A percentile compares a stretch with the other conserved stretches of the same genome.
These are phyloP conservation scores for Microctonus hyperodae DNA, from an alignment of 2,888 invertebrate species.

Conservation along the genomic window DNA sequence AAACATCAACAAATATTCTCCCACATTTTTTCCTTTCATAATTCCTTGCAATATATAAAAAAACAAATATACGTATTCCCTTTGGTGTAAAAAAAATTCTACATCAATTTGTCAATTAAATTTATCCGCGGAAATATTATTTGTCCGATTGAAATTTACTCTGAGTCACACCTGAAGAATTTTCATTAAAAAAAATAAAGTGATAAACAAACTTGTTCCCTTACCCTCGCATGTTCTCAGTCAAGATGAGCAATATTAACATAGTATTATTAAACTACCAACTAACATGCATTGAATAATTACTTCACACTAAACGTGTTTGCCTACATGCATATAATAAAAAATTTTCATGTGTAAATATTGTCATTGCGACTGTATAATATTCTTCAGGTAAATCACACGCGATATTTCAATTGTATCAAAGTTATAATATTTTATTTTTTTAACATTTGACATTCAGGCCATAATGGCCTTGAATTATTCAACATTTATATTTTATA, in stretches of 20 bases:
- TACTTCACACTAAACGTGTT: background rate
- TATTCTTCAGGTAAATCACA: background rate
- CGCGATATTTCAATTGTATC: background rate
- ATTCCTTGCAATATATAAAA: too few species aligned
- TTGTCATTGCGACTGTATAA: background rate
- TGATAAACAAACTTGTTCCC: background rate
- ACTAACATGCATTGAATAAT: background rate
- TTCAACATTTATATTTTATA: too few species aligned
- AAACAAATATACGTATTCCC: too few species aligned
- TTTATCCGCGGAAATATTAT: background rate
- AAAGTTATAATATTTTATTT: too few species aligned
- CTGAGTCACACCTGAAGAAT: background rate
- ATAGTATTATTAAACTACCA: background rate
- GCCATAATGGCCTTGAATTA: slow-evolving; percentile 17
- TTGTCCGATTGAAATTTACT: background rate
- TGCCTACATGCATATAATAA: background rate
- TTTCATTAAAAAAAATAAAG: background rate
- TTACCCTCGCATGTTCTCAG: background rate
- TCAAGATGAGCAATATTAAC: background rate
- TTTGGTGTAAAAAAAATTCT: too few species aligned
- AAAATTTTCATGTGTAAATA: background rate
- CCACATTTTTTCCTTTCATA: too few species aligned
- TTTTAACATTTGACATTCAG: slow-evolving; percentile 18
- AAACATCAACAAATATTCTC: too few species aligned
- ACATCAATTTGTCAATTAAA: background rate